These are phyloP conservation scores for Tautogolabrus adspersus DNA, from an alignment of 2,113 vertebrate species.

Conservation along the genomic window DNA sequence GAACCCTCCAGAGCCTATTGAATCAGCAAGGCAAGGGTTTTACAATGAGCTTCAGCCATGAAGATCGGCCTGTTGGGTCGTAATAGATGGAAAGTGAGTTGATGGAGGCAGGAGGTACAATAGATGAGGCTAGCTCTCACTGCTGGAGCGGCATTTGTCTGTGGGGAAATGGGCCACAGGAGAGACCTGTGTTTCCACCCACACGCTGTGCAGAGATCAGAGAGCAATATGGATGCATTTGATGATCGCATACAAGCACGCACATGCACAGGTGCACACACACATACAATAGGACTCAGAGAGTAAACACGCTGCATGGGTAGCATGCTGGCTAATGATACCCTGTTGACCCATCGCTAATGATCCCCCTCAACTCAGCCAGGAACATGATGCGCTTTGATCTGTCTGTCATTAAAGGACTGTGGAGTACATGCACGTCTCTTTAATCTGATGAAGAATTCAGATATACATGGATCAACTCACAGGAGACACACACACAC, in stretches of 20 bases:
- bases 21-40: conserved; percentile 73
- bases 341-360: conserved; percentile 74
- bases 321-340: conserved; percentile 71
- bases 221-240: conserved; percentile 60
- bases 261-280: conserved; percentile 15
- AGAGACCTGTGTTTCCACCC: conserved; percentile 68
- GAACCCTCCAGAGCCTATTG: conserved; percentile 75
- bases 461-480: conserved; percentile 36
- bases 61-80: conserved; percentile 71
- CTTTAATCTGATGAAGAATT: conserved; percentile 68
- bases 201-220: conserved; percentile 69
- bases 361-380: conserved; percentile 65
- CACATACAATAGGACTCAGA: background rate
- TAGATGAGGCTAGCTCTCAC: conserved; percentile 66
- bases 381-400: conserved; percentile 77
- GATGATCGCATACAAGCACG: conserved; percentile 26
- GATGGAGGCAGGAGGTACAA: conserved; percentile 76
- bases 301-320: conserved; percentile 55
- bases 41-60: conserved; percentile 72
- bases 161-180: conserved; percentile 68
- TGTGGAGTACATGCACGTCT: conserved; percentile 33
- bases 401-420: conserved; percentile 74
- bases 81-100: conserved; percentile 79
- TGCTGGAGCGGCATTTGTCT: conserved; percentile 63
- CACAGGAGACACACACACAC: background rate